Percentiles rank a stretch among this genome's conserved stretches.
Evolutionary conservation across 2,113 vertebrate species (phyloP).

Genomic region (Actenoides hombroni): DNA sequence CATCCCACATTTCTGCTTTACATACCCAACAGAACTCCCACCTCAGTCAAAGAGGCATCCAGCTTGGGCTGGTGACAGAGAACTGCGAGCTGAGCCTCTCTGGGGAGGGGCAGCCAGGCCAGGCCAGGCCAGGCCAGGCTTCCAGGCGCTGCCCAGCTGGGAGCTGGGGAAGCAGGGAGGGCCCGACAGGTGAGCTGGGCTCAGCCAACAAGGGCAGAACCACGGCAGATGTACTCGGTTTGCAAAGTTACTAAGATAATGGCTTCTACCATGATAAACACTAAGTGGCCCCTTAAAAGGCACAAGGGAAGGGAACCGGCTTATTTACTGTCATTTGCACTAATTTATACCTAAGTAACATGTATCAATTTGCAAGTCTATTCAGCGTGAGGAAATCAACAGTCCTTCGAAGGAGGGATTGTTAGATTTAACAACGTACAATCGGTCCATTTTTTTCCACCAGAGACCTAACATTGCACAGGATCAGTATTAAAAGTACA

Average conservation of each 20-base stretch:
- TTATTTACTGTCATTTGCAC: constrained; percentile 21
- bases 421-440: not conserved
- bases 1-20: not conserved
- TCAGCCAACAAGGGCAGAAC: not conserved
- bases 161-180: not conserved
- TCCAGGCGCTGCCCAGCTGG: not conserved
- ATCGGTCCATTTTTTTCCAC: not conserved
- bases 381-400: not conserved
- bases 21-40: not conserved
- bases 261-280: not conserved
- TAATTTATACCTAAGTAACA: constrained; percentile 7
- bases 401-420: not conserved
- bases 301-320: not conserved
- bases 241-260: constrained; percentile 16
- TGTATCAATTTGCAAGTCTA: not conserved
- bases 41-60: not conserved
- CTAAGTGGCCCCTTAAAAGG: not conserved
- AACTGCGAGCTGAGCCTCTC: not conserved
- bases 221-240: not conserved
- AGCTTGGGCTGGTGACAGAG: not conserved
- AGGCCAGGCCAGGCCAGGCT: too few relatives aligned
- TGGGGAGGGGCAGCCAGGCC: not conserved
- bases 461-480: not conserved
- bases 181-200: not conserved
- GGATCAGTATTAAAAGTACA: not conserved